A percentile compares a stretch with the other conserved stretches of the same genome.
phyloP scores from a whole-genome alignment of 2,888 invertebrate genomes.

The Heterodera filipjevi region DNA sequence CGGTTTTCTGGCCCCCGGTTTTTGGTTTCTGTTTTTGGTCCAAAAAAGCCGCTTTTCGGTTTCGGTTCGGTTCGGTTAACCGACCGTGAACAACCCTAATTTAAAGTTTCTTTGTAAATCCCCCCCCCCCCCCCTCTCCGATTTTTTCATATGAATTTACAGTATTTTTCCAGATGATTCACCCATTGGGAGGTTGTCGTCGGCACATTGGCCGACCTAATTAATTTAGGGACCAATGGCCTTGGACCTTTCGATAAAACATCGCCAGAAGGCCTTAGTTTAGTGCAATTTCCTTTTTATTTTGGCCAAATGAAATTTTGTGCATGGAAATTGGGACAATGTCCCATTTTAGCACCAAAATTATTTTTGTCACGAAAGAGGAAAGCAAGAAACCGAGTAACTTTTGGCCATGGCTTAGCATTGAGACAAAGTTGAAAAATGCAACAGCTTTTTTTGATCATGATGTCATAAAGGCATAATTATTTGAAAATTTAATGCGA shows the following conservation, averaged over 20 bases:
- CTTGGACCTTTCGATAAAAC: not conserved
- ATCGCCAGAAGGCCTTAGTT: not conserved
- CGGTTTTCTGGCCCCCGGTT: too few species aligned
- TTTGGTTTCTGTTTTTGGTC: too few species aligned
- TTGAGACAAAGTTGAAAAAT: not conserved
- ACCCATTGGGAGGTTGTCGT: not conserved
- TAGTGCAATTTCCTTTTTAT: not conserved
- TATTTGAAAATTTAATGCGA: too few species aligned
- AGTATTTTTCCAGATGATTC: not conserved
- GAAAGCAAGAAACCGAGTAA: not conserved
- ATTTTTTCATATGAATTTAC: not conserved
- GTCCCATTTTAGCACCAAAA: not conserved
- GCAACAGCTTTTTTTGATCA: not conserved
- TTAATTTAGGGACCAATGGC: constrained; percentile 2
- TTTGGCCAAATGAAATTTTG: constrained; percentile 4
- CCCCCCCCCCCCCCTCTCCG: too few species aligned
- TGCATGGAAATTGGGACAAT: not conserved
- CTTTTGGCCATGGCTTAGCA: too few species aligned
- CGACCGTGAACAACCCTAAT: too few species aligned
- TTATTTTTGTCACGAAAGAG: not conserved
- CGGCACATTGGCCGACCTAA: not conserved
- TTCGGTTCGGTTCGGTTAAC: too few species aligned
- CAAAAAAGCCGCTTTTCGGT: too few species aligned
- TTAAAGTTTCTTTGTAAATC: too few species aligned
- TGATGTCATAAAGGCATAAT: too few species aligned